Evolutionary conservation across 2,797 vertebrate species (phyloP), one percentile per base, ranked within the genome.

Genomic region (Sarcophilus harrisii): DNA sequence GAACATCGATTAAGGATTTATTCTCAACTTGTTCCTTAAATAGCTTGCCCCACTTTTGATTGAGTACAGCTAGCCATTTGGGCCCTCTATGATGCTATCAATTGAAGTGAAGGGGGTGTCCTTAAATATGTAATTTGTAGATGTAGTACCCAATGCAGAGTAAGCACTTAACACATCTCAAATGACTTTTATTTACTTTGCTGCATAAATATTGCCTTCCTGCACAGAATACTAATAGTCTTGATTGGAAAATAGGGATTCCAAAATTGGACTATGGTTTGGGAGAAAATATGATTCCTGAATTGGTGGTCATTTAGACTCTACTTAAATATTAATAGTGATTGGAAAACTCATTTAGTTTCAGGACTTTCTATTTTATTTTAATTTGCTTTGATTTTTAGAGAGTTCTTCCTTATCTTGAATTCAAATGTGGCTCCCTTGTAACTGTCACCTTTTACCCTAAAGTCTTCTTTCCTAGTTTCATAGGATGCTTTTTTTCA

Each of bases 401-500:
- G 45, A 93, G 58, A 89, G 29, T 73, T 30, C 27, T 94, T n/a
- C 49, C 5, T 32, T 62, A 49, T 24, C 54, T 27, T 14, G 94
- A 94, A 52, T 89, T 14, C 18, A 66, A 92, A 9, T 95, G 93
- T 92, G 92, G 52, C 32, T 93, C 38, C 0, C 5, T 0, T 16
- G 3, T 0, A 0, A 62, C 62, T 92, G 45, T 38, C 38, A 13
- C 30, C 59, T 49, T 57, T 16, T 0, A 10, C 28, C 8, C 54
- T 57, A 5, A 16, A 59, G 62, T 66, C 91, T 96, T 73, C 12
- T 87, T 87, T 57, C 57, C 0, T 27, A 54, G 16, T 92, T 93
- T 92, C 21, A 6, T 73, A 38, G 92, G 32, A 66, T 92, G 10
- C 38, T 32, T 96, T 89, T 93, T 89, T 93, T 95, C 90, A 95